Percentiles rank a stretch among this genome's conserved stretches.
Evolutionary conservation across 2,113 vertebrate genomes (phyloP).

Genomic region (Aptenodytes patagonicus): DNA sequence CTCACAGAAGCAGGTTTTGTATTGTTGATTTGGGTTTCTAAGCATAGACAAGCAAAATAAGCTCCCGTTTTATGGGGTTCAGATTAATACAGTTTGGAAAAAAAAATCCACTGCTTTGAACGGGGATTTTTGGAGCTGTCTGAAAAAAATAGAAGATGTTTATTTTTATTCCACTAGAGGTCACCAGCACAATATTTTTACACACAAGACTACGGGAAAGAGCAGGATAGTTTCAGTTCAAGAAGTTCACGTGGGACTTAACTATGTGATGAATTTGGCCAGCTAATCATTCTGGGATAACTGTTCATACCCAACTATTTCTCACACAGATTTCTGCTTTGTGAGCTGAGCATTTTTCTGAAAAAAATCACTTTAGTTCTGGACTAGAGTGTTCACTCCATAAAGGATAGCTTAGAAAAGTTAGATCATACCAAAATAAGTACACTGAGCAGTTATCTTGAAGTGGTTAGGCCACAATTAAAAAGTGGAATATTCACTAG

Average conservation of each 20-base stretch:
- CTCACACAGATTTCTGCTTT: not conserved
- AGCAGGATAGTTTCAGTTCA: not conserved
- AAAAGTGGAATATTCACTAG: not conserved
- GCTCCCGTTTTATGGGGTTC: not conserved
- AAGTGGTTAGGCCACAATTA: not conserved
- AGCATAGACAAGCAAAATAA: not conserved
- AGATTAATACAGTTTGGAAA: not conserved
- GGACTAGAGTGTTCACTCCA: not conserved
- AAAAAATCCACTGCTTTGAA: not conserved
- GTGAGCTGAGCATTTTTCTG: not conserved
- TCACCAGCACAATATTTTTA: conserved; percentile 28
- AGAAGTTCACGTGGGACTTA: not conserved
- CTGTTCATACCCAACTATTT: not conserved
- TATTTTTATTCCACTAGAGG: conserved; percentile 54
- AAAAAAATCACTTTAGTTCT: not conserved
- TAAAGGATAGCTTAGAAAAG: not conserved
- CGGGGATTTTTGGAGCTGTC: not conserved
- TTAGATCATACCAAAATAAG: not conserved
- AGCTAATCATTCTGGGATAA: not conserved
- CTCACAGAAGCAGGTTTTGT: not conserved
- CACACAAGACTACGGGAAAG: not conserved
- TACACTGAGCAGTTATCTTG: not conserved
- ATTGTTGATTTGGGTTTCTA: not conserved
- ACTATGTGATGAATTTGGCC: not conserved
- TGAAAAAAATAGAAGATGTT: not conserved